These are phyloP conservation scores for Acanthosoma haemorrhoidale DNA, from an alignment of 2,888 invertebrate genomes.

Conservation along the genomic window DNA sequence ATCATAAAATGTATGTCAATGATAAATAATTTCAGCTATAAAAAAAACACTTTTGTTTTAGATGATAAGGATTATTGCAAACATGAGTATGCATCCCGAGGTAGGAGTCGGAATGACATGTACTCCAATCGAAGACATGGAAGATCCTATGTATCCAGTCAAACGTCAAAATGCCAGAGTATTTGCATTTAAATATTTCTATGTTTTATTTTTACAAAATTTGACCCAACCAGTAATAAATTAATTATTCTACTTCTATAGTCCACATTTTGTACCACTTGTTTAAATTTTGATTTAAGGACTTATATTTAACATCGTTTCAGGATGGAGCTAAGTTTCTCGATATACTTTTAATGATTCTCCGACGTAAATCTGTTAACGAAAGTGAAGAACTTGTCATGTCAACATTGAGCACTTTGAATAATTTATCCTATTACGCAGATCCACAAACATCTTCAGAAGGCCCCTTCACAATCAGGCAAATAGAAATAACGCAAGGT, in stretches of 20 bases:
- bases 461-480: constrained; percentile 49
- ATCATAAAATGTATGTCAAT: neutral
- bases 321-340: constrained; percentile 43
- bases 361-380: constrained; percentile 47
- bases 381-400: constrained; percentile 68
- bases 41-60: constrained; percentile 43
- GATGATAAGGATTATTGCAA: constrained; percentile 78
- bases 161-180: constrained; percentile 31
- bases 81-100: constrained; percentile 70
- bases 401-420: constrained; percentile 73
- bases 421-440: constrained; percentile 76
- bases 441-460: constrained; percentile 48
- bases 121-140: constrained; percentile 32
- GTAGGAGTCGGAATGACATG: constrained; percentile 63
- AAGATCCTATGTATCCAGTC: constrained; percentile 19
- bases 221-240: neutral
- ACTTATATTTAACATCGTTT: constrained; percentile 5
- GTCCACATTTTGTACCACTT: neutral
- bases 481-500: constrained; percentile 52
- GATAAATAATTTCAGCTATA: neutral
- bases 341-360: constrained; percentile 46
- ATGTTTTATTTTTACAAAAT: neutral
- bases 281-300: neutral
- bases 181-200: neutral
- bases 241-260: neutral